Evolutionary conservation across 2,888 invertebrate genomes (phyloP).

Genomic region (Pteria penguin): DNA sequence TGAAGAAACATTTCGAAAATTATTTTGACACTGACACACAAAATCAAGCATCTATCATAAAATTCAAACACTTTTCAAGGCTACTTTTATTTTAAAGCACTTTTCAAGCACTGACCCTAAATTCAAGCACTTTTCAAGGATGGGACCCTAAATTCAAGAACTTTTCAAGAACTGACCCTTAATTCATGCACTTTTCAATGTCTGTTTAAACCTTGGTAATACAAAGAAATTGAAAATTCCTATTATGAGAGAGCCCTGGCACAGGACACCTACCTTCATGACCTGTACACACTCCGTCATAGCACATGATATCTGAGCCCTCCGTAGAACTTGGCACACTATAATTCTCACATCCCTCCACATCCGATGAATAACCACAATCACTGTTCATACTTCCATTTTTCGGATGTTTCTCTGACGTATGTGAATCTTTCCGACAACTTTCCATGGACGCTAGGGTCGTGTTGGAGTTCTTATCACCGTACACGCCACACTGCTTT

Average conservation of each 20-base stretch:
- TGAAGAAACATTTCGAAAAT: too few relatives aligned
- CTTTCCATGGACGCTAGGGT: constrained; percentile 61
- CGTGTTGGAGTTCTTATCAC: constrained; percentile 65
- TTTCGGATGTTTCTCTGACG: constrained; percentile 23
- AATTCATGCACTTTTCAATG: too few relatives aligned
- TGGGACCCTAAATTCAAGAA: too few relatives aligned
- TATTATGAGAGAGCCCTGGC: neutral
- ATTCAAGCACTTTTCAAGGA: too few relatives aligned
- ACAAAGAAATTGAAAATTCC: too few relatives aligned
- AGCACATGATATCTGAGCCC: constrained; percentile 90
- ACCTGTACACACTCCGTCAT: constrained; percentile 90
- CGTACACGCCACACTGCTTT: constrained; percentile 47
- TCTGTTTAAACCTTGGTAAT: too few relatives aligned
- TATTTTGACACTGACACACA: too few relatives aligned
- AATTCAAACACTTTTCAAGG: too few relatives aligned
- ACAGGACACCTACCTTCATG: constrained; percentile 82
- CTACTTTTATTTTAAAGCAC: too few relatives aligned
- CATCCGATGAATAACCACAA: constrained; percentile 93
- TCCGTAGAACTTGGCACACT: constrained; percentile 92
- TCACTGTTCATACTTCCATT: constrained; percentile 83
- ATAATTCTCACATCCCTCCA: constrained; percentile 86
- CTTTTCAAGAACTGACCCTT: too few relatives aligned
- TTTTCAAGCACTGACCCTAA: too few relatives aligned
- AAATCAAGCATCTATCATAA: too few relatives aligned
- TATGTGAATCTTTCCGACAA: constrained; percentile 43